Conservation (phyloP, 2,888 invertebrate genomes). For the Ypsolopha scabrella region DNA sequence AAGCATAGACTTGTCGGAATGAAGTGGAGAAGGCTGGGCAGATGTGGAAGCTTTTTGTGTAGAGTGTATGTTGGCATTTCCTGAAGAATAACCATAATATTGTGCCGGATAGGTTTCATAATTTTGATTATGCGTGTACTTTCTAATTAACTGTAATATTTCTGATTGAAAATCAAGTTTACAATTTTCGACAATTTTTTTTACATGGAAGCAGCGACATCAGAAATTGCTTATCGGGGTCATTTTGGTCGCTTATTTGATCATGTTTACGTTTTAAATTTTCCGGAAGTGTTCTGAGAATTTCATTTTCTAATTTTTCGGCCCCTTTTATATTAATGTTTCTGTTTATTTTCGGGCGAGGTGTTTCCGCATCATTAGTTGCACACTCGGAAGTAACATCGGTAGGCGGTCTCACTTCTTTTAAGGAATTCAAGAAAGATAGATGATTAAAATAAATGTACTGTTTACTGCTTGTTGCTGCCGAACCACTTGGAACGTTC, state of each 20-base stretch:
- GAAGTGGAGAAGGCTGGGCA: no score
- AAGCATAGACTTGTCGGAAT: no score
- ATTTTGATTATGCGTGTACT: conserved; percentile 20
- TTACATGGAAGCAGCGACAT: conserved; percentile 17
- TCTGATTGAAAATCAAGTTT: conserved; percentile 16
- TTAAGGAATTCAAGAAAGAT: conserved; percentile 17
- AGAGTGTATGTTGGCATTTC: no score
- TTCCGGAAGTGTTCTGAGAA: conserved; percentile 16
- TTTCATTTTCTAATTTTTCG: conserved; percentile 18
- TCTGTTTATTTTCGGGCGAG: conserved; percentile 19
- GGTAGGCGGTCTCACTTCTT: conserved; percentile 17
- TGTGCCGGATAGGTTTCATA: no score
- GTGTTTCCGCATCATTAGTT: conserved; percentile 18
- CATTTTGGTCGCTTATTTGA: conserved; percentile 12
- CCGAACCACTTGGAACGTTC: conserved; percentile 18
- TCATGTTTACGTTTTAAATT: conserved; percentile 18
- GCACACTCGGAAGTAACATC: conserved; percentile 14
- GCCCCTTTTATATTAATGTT: conserved; percentile 12
- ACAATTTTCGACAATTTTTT: conserved; percentile 15
- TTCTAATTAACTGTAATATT: conserved; percentile 18
- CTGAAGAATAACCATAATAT: no score
- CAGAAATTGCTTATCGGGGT: conserved; percentile 14
- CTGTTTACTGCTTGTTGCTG: conserved; percentile 17
- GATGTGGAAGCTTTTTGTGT: no score
- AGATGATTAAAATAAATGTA: conserved; percentile 19